Conservation (phyloP, 2,797 vertebrate genomes). For the Gallinago stenura region DNA sequence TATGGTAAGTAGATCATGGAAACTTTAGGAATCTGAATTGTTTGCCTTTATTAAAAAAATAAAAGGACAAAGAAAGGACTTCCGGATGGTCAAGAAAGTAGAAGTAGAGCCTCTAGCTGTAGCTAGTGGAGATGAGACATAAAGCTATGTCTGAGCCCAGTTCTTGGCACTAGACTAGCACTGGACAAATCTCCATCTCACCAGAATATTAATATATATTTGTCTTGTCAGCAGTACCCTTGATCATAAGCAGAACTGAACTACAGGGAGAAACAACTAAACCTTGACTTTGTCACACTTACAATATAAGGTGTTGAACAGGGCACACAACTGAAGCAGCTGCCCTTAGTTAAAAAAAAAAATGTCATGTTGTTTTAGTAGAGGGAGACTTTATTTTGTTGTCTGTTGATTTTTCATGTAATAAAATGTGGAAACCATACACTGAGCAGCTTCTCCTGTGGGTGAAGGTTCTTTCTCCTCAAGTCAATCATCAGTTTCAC, state of each 20-base stretch:
- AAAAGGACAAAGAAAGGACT: background rate
- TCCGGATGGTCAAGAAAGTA: background rate
- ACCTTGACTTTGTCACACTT: background rate
- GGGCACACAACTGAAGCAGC: background rate
- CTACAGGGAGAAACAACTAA: background rate
- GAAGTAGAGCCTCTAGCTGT: background rate
- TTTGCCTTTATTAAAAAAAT: background rate
- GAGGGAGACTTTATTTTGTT: background rate
- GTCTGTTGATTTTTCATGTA: background rate
- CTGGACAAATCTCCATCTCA: background rate
- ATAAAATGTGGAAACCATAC: background rate
- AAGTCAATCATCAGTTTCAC: background rate
- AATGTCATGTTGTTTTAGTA: background rate
- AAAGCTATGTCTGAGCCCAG: background rate
- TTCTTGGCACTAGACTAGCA: background rate
- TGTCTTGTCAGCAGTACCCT: background rate
- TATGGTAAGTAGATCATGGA: background rate
- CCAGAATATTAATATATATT: background rate
- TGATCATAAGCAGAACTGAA: background rate
- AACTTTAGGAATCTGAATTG: background rate
- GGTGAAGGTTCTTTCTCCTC: background rate
- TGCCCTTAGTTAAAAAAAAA: background rate
- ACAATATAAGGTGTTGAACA: background rate
- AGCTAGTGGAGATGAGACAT: background rate
- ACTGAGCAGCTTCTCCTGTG: background rate